Base-by-base conservation (phyloP, 2,797 vertebrate genomes). In the Sylvilagus floridanus region DNA sequence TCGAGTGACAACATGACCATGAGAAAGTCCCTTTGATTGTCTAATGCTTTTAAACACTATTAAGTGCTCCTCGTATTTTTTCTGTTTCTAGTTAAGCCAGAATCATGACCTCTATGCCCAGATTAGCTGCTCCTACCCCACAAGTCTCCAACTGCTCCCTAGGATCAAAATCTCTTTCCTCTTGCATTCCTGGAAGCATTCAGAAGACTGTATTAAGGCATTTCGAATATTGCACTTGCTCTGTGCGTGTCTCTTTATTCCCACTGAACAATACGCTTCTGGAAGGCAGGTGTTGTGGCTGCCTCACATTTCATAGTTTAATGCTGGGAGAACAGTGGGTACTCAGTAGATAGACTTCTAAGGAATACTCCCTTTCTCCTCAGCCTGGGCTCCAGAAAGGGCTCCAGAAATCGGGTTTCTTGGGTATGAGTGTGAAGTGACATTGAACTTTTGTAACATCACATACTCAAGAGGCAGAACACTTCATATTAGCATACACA, bases 401-500 rank as follows among this genome's bases (percentile, higher is more conserved):
- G 10, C 32, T 84, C 2, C 12, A 28, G 69, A 95, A 94, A 69
- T 92, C 78, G 82, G 35, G 14, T 52, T 93, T 92, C 68, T 32
- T 72, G 42, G 42, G 35, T 28, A 11, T 69, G 63, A 93, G 30
- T 78, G 63, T 90, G 92, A 88, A 92, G 85, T n/a, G 76, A 91
- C 76, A 94, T 37, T 47, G 52, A 90, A 90, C 50, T 84, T 91
- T 96, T 92, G 78, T 12, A 94, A 93, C 63, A 91, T n/a, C 28
- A 50, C 16, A 7, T 72, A 68, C 50, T 92, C 85, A 94, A 88
- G 84, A 96, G 78, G 84, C 28, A 60, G 88, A 95, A 88, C 76
- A 92, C 79, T 96, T 96, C 92, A 47, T 94, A 90, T 93, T 95
- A 96, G 66, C 82, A 88, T 91, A 78, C 60, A 72, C 87, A 88